phyloP scores from a whole-genome alignment of 2,113 vertebrate species.

The Pterocles gutturalis region DNA sequence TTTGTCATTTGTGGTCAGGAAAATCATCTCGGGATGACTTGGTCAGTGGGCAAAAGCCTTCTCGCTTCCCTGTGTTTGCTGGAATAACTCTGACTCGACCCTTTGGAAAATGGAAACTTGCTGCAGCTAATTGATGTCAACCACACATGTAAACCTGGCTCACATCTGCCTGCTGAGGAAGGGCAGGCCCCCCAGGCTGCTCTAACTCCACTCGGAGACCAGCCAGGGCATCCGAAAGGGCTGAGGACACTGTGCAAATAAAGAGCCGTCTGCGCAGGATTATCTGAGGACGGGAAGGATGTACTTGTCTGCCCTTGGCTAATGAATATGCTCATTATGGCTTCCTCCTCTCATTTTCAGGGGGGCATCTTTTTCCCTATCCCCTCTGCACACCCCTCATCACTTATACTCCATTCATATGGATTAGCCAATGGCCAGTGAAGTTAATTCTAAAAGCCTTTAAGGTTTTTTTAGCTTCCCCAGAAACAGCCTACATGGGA shows the following conservation, averaged over 20 bases:
- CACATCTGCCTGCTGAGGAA: background rate
- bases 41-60: background rate
- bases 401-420: background rate
- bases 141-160: background rate
- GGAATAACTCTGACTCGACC: background rate
- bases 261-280: background rate
- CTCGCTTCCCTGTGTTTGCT: background rate
- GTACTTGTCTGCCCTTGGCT: background rate
- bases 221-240: background rate
- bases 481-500: background rate
- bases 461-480: slow-evolving; percentile 2
- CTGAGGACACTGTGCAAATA: background rate
- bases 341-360: background rate
- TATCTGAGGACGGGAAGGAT: background rate
- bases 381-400: background rate
- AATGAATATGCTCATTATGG: background rate
- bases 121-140: slow-evolving; percentile 8
- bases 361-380: background rate
- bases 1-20: slow-evolving; percentile 43
- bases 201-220: background rate
- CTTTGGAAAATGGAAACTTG: slow-evolving; percentile 26
- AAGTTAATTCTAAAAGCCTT: background rate
- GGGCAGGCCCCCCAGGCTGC: slow-evolving; percentile 20
- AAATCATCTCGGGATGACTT: background rate
- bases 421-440: background rate